These are phyloP conservation scores for Gymnoscopelus braueri DNA, from an alignment of 2,797 vertebrate species.

Conservation along the genomic window DNA sequence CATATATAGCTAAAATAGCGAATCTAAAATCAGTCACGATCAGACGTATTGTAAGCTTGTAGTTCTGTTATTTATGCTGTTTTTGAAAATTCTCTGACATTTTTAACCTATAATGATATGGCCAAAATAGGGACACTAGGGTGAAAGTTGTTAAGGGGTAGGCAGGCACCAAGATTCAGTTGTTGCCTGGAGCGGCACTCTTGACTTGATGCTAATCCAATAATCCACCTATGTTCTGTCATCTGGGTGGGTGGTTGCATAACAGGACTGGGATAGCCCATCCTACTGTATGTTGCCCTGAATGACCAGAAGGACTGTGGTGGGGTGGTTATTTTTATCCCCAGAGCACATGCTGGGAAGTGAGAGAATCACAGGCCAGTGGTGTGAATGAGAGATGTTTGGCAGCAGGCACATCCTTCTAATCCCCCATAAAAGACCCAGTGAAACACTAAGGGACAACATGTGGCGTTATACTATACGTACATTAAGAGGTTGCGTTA, in stretches of 20 bases:
- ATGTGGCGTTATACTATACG: slow-evolving; percentile 18
- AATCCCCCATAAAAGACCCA: slow-evolving; percentile 45
- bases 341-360: slow-evolving; percentile 45
- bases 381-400: slow-evolving; percentile 29
- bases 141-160: slow-evolving; percentile 23
- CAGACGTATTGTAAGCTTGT: background rate
- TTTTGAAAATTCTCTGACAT: background rate
- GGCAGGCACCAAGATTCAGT: slow-evolving; percentile 46
- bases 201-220: slow-evolving; percentile 68
- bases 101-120: background rate
- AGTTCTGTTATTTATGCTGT: background rate
- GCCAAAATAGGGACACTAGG: too few species aligned
- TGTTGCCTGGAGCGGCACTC: slow-evolving; percentile 44
- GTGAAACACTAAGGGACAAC: slow-evolving; percentile 62
- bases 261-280: slow-evolving; percentile 60
- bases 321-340: slow-evolving; percentile 77
- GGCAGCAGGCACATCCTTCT: slow-evolving; percentile 20
- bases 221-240: slow-evolving; percentile 65
- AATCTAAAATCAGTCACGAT: too few species aligned
- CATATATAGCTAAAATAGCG: too few species aligned
- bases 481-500: slow-evolving; percentile 48
- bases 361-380: slow-evolving; percentile 49
- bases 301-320: slow-evolving; percentile 55
- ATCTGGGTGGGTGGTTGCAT: slow-evolving; percentile 60
- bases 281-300: slow-evolving; percentile 41